phyloP scores from a whole-genome alignment of 1,140 invertebrate genomes.

The Trichonephila inaurata region DNA sequence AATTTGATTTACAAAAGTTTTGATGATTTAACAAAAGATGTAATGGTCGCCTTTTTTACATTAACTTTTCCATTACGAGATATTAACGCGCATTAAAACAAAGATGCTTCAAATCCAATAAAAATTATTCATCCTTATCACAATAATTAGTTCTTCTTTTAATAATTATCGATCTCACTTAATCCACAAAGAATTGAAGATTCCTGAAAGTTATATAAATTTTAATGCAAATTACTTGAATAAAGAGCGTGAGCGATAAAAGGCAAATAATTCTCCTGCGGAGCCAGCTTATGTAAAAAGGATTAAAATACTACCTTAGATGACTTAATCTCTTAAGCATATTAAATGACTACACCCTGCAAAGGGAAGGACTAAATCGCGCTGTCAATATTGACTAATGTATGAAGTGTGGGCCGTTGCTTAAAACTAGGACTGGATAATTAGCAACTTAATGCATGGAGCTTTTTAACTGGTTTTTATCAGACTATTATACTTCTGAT shows the following conservation, averaged over 20 bases:
- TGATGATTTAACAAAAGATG: no score
- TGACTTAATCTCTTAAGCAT: constrained; percentile 58
- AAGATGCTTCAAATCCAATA: no score
- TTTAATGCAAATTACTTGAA: constrained; percentile 24
- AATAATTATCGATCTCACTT: constrained; percentile 1
- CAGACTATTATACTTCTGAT: constrained; percentile 44
- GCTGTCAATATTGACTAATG: constrained; percentile 66
- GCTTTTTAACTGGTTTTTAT: constrained; percentile 58
- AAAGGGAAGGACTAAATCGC: constrained; percentile 19
- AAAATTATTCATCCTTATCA: not conserved
- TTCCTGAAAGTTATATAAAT: not conserved
- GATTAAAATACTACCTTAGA: constrained; percentile 32
- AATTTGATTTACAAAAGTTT: no score
- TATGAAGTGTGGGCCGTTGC: not conserved
- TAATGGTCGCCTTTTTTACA: no score
- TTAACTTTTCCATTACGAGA: no score
- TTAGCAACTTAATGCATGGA: constrained; percentile 46
- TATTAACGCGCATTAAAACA: no score
- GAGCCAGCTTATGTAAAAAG: constrained; percentile 17
- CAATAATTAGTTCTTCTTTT: not conserved
- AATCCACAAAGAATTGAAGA: not conserved
- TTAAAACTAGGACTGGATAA: constrained; percentile 47
- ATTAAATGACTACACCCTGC: constrained; percentile 38
- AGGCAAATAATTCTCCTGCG: not conserved
- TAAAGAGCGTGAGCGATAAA: not conserved